These are phyloP conservation scores for Poecilia gillii DNA, from an alignment of 2,797 vertebrate genomes.

Conservation along the genomic window DNA sequence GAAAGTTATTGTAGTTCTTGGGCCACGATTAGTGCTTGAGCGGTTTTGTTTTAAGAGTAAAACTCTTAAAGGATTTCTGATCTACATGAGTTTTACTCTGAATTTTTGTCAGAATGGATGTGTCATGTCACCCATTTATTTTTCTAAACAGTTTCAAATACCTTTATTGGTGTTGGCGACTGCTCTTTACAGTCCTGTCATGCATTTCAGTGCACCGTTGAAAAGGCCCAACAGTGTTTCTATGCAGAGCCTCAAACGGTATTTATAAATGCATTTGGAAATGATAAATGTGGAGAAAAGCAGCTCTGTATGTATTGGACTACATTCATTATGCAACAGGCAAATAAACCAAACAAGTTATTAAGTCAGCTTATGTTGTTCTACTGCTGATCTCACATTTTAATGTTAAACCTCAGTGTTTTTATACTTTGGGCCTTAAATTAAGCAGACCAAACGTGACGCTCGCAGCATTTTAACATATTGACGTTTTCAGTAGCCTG, in stretches of 20 bases:
- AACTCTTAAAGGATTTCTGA: background rate
- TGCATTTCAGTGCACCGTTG: background rate
- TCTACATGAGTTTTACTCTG: background rate
- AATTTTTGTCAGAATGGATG: background rate
- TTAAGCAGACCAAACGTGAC: background rate
- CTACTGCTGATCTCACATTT: too few relatives aligned
- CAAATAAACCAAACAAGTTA: too few relatives aligned
- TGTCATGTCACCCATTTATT: too few relatives aligned
- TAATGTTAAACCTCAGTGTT: too few relatives aligned
- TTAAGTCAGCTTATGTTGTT: too few relatives aligned
- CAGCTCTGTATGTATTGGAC: too few relatives aligned
- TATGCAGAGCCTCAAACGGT: background rate
- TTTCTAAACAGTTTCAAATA: too few relatives aligned
- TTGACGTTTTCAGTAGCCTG: background rate
- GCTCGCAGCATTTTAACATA: background rate
- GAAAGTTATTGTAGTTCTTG: background rate
- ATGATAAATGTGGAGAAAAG: background rate
- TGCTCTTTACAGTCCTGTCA: background rate
- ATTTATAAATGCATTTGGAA: background rate
- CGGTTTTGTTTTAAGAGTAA: background rate
- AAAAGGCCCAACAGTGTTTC: background rate
- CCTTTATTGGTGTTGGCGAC: too few relatives aligned
- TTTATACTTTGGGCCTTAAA: background rate
- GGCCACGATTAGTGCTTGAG: background rate
- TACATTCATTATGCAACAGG: too few relatives aligned